Evolutionary conservation across 2,113 vertebrate genomes (phyloP).

Genomic region (Anhinga rufa): DNA sequence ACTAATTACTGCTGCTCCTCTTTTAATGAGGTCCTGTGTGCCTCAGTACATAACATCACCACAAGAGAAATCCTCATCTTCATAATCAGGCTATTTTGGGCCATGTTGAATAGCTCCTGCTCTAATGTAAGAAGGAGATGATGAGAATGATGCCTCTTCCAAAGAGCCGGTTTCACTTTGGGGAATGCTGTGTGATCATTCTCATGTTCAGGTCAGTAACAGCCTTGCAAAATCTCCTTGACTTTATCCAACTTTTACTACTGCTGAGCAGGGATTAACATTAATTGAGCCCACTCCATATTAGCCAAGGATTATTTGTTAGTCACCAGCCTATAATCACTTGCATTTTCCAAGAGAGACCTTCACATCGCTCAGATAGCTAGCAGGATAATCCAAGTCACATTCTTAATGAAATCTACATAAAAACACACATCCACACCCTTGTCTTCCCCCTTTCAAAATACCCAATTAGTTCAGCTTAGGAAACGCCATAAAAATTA

Average conservation of each 20-base stretch:
- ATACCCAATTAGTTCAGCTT: neutral
- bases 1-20: neutral
- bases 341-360: constrained; percentile 9
- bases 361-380: neutral
- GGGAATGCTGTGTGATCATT: neutral
- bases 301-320: constrained; percentile 34
- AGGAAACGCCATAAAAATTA: neutral
- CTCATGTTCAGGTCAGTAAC: neutral
- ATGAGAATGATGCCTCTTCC: neutral
- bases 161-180: neutral
- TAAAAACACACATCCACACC: neutral
- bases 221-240: neutral
- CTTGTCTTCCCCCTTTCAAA: neutral
- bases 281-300: constrained; percentile 5
- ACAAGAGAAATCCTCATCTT: neutral
- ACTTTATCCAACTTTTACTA: constrained; percentile 47
- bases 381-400: constrained; percentile 10
- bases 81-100: neutral
- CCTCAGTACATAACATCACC: neutral
- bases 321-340: constrained; percentile 1
- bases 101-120: neutral
- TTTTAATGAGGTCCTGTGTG: neutral
- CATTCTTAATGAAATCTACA: neutral
- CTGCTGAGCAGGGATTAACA: constrained; percentile 40
- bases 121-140: neutral